phyloP scores from a whole-genome alignment of 2,113 vertebrate species.

The Heterocephalus glaber region DNA sequence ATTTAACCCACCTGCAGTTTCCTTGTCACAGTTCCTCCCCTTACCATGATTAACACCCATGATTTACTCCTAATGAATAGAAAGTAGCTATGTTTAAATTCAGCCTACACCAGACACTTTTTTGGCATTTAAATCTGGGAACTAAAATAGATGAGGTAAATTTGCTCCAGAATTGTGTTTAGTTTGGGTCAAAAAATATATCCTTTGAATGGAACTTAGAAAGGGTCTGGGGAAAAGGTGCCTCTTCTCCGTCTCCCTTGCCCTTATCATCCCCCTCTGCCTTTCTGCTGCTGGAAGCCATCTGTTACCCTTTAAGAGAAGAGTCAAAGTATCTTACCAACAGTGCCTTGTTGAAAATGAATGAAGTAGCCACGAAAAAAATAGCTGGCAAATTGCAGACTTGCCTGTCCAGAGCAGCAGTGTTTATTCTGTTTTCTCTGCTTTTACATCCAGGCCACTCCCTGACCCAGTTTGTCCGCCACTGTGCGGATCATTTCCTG shows the following conservation, averaged over 20 bases:
- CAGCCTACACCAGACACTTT: not conserved
- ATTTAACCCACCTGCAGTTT: not conserved
- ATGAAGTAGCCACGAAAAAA: not conserved
- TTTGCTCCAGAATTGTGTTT: not conserved
- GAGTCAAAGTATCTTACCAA: not conserved
- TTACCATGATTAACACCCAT: not conserved
- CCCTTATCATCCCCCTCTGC: not conserved
- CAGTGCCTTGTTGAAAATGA: not conserved
- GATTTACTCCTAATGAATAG: not conserved
- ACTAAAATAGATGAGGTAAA: conserved; percentile 34
- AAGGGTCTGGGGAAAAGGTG: not conserved
- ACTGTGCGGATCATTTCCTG: conserved; percentile 98
- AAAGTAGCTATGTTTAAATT: conserved; percentile 42
- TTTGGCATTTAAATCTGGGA: conserved; percentile 21
- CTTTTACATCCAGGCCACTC: conserved; percentile 91
- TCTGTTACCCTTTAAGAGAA: conserved; percentile 9
- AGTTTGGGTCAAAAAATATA: not conserved
- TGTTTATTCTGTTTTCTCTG: conserved; percentile 1
- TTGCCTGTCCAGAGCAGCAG: not conserved
- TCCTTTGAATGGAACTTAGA: not conserved
- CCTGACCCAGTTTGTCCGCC: conserved; percentile 98
- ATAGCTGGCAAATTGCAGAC: not conserved
- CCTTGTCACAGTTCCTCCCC: not conserved
- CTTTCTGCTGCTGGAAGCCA: not conserved
- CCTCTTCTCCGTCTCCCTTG: not conserved